These are phyloP conservation scores for Heteractis magnifica DNA, from an alignment of 92 coral and sea anemone genomes.

Conservation along the genomic window DNA sequence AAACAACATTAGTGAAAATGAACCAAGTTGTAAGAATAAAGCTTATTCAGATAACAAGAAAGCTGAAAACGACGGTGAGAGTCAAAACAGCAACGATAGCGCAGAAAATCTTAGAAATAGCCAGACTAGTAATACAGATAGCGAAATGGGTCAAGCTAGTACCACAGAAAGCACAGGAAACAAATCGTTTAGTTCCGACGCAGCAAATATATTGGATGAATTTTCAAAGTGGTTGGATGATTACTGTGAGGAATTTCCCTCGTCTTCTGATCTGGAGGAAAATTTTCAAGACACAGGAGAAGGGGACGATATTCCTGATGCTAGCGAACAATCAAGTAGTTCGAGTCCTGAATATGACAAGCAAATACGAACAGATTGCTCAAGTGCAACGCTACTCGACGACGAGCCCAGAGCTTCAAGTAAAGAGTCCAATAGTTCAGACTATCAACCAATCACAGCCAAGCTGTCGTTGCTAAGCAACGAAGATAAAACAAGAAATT, in stretches of 20 bases:
- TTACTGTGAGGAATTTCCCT: neutral
- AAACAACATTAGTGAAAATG: neutral
- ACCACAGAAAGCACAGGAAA: neutral
- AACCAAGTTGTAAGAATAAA: neutral
- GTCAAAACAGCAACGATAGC: too few species aligned
- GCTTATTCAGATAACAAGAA: neutral
- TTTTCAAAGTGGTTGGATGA: slow-evolving; percentile 28
- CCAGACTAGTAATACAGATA: neutral
- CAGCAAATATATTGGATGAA: slow-evolving; percentile 9
- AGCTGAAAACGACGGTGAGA: neutral
- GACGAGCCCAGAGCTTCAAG: neutral
- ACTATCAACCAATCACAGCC: neutral
- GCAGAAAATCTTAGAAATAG: neutral
- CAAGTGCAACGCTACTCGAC: neutral
- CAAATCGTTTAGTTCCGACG: neutral
- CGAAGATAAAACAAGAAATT: neutral
- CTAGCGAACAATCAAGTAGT: neutral
- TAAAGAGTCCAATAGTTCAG: neutral
- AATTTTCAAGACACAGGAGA: neutral
- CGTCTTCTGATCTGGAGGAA: neutral
- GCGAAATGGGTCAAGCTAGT: neutral
- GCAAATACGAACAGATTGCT: neutral
- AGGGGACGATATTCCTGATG: neutral
- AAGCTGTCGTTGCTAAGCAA: neutral
- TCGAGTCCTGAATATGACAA: neutral